A percentile compares a stretch with the other conserved stretches of the same genome.
Evolutionary conservation across 92 coral and sea anemone genomes (phyloP).

Genomic region (Porites divaricata): DNA sequence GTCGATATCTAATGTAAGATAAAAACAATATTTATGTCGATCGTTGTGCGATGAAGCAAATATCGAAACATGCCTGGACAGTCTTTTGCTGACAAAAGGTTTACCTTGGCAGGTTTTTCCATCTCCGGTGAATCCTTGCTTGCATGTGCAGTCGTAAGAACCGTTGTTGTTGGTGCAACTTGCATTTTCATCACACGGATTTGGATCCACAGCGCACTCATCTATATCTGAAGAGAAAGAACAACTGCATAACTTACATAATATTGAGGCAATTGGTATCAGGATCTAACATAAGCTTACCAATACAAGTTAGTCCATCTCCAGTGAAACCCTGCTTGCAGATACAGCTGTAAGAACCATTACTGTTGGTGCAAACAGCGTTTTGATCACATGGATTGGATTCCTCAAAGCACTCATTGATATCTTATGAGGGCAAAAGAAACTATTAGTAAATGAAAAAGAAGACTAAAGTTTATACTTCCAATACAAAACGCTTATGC

Average conservation of each 20-base stretch:
- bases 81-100: too few relatives aligned
- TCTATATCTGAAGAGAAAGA: constrained; percentile 35
- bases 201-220: constrained; percentile 41
- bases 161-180: constrained; percentile 47
- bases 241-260: neutral
- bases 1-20: constrained; percentile 36
- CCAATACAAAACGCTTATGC: too few relatives aligned
- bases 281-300: constrained; percentile 5
- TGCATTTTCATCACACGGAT: constrained; percentile 52
- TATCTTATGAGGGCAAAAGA: neutral
- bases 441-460: neutral
- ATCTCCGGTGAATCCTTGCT: constrained; percentile 42
- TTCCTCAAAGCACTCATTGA: neutral
- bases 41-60: neutral
- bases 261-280: too few relatives aligned
- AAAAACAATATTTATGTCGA: neutral
- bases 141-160: constrained; percentile 30
- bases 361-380: constrained; percentile 37
- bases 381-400: constrained; percentile 27
- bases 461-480: too few relatives aligned
- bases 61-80: too few relatives aligned
- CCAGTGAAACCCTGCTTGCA: constrained; percentile 43
- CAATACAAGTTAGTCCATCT: constrained; percentile 33
- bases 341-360: constrained; percentile 32
- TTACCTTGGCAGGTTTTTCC: constrained; percentile 41